These are phyloP conservation scores for Hydropsyche betteni DNA, from an alignment of 2,888 invertebrate species.

Conservation along the genomic window DNA sequence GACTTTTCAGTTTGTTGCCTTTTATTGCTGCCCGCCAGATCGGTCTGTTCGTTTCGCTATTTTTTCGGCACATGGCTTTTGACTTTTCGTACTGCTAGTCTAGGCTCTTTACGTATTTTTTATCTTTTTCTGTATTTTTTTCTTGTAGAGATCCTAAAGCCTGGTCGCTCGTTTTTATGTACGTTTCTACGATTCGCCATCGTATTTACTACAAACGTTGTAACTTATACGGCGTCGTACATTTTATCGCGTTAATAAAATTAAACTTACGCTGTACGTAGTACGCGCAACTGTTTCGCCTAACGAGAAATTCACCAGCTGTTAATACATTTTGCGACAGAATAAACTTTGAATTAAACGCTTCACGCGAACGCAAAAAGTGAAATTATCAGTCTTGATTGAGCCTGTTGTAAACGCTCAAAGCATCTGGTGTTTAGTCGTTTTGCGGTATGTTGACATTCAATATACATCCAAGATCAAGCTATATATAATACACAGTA, in stretches of 20 bases:
- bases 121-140: neutral
- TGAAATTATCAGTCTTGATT: no score
- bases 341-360: no score
- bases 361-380: no score
- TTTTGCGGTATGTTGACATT: no score
- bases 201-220: neutral
- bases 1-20: neutral
- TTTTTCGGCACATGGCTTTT: neutral
- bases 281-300: no score
- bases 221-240: conserved; percentile 21
- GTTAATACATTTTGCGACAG: no score
- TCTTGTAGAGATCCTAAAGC: neutral
- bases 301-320: no score
- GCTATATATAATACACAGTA: no score
- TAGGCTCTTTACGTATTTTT: neutral
- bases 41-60: neutral
- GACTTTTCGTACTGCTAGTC: neutral
- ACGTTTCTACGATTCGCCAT: conserved; percentile 18
- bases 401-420: no score
- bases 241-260: conserved; percentile 18
- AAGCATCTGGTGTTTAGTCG: no score
- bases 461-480: no score
- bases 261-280: neutral
- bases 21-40: neutral
- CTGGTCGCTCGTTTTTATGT: conserved; percentile 6